Percentiles rank a stretch among this genome's conserved stretches.
These are phyloP conservation scores for Lithobates pipiens DNA, from an alignment of 2,797 vertebrate genomes.

Conservation along the genomic window DNA sequence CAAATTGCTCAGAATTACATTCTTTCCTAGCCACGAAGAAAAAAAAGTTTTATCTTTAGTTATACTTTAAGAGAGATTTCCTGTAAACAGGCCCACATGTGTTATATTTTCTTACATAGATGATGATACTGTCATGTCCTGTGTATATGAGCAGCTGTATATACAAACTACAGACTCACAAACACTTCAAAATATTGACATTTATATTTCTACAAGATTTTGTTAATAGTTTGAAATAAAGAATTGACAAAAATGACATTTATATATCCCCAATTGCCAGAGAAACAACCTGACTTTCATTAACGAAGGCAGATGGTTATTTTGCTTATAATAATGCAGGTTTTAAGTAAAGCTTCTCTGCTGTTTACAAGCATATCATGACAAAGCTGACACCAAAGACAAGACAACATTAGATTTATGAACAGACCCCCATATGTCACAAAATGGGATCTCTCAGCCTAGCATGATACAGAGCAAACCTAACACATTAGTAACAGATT, in stretches of 20 bases:
- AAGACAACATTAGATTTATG: constrained; percentile 20
- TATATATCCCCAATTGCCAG: not conserved
- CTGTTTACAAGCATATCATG: constrained; percentile 21
- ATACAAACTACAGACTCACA: not conserved
- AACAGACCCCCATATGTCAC: constrained; percentile 18
- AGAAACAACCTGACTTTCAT: not conserved
- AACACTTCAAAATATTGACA: constrained; percentile 4
- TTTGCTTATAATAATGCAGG: not conserved
- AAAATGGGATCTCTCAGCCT: not conserved
- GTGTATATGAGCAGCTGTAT: not conserved
- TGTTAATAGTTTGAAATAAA: not conserved
- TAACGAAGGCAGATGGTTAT: constrained; percentile 5
- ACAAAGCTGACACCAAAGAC: constrained; percentile 1
- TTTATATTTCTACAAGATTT: not conserved
- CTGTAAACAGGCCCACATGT: too few species aligned
- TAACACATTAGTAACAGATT: constrained; percentile 12
- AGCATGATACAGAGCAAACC: constrained; percentile 10
- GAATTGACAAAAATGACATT: not conserved
- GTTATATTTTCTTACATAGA: not conserved
- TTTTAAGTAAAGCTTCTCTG: not conserved
- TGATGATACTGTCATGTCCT: not conserved
- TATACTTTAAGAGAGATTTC: too few species aligned
- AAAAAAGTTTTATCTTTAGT: too few species aligned
- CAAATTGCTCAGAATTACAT: too few species aligned
- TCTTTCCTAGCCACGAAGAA: too few species aligned